These are phyloP conservation scores for Pristionchus mayeri DNA, from an alignment of 2,888 invertebrate species.

Conservation along the genomic window DNA sequence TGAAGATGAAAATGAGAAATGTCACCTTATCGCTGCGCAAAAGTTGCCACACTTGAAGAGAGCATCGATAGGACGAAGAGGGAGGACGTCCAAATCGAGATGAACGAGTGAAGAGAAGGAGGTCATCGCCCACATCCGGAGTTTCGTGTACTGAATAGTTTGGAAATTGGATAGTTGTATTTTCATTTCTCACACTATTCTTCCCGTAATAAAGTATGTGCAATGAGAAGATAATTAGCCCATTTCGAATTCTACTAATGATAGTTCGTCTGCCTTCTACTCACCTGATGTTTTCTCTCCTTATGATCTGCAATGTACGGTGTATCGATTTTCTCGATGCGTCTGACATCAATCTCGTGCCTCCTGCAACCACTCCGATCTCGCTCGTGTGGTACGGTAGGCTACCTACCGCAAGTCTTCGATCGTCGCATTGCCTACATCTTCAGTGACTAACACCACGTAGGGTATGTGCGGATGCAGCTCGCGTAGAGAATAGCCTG, in stretches of 20 bases:
- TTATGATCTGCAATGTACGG: slow-evolving; percentile 64
- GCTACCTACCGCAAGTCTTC: background rate
- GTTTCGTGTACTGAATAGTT: slow-evolving; percentile 69
- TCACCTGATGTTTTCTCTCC: slow-evolving; percentile 67
- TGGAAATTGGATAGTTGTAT: background rate
- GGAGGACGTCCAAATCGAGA: slow-evolving; percentile 38
- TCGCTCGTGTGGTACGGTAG: background rate
- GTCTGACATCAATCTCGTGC: slow-evolving; percentile 58
- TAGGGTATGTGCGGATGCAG: slow-evolving; percentile 44
- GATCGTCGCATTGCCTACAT: slow-evolving; percentile 32
- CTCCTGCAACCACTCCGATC: slow-evolving; percentile 52
- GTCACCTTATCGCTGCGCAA: slow-evolving; percentile 42
- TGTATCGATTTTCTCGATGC: slow-evolving; percentile 66
- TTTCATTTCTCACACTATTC: too few relatives aligned
- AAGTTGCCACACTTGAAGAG: slow-evolving; percentile 45
- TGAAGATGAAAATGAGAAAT: too few relatives aligned
- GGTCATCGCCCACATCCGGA: slow-evolving; percentile 68
- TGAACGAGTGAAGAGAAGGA: slow-evolving; percentile 36
- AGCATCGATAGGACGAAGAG: slow-evolving; percentile 22
- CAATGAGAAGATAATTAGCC: too few relatives aligned
- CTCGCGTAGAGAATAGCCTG: slow-evolving; percentile 13
- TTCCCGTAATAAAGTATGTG: too few relatives aligned
- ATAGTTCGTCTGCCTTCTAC: too few relatives aligned
- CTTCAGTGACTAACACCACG: slow-evolving; percentile 20
- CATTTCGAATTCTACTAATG: too few relatives aligned